phyloP scores from a whole-genome alignment of 2,797 vertebrate genomes.

The Rhinogobio ventralis region DNA sequence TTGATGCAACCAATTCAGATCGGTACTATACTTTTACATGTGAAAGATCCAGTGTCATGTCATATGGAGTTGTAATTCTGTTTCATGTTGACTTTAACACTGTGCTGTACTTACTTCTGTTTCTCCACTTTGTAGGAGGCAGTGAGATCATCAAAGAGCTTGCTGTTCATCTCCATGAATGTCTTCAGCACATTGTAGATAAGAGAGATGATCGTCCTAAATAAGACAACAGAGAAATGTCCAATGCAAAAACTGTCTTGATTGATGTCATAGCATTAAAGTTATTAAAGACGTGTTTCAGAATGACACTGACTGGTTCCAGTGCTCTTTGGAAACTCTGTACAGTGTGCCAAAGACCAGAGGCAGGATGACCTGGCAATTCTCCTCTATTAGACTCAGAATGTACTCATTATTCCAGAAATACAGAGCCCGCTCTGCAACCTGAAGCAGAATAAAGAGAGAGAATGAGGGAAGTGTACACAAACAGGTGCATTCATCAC shows the following conservation, averaged over 20 bases:
- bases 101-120: constrained; percentile 85
- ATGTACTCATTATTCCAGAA: constrained; percentile 98
- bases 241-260: background rate
- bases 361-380: constrained; percentile 92
- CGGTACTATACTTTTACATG: too few relatives aligned
- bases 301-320: constrained; percentile 88
- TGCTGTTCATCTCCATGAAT: constrained; percentile 96
- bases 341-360: constrained; percentile 93
- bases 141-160: constrained; percentile 92
- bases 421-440: constrained; percentile 94
- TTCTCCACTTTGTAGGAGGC: constrained; percentile 95
- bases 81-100: background rate
- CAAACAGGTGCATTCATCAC: constrained; percentile 7
- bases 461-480: background rate
- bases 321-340: constrained; percentile 95
- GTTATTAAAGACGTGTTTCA: background rate
- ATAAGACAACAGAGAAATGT: background rate
- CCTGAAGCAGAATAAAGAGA: constrained; percentile 71
- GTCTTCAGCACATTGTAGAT: constrained; percentile 95
- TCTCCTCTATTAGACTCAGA: constrained; percentile 94
- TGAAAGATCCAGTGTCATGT: too few relatives aligned
- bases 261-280: background rate
- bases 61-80: background rate
- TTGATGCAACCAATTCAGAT: too few relatives aligned
- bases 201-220: constrained; percentile 90